Evolutionary conservation across 2,113 vertebrate species (phyloP), one percentile per base, ranked within the genome.

Genomic region (Strigops habroptila): DNA sequence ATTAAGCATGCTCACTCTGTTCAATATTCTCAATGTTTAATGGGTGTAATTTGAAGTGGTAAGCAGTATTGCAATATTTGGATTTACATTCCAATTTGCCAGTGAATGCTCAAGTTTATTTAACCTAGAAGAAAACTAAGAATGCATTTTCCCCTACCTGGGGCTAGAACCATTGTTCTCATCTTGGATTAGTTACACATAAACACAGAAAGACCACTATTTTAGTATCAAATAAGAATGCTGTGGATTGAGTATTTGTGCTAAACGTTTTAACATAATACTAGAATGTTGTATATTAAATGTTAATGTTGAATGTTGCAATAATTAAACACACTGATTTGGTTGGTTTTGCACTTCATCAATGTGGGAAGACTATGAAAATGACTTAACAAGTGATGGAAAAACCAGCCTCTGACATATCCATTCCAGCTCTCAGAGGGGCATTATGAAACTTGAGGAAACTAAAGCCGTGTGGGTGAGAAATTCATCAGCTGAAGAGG

Each of bases 361-460:
- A 7, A 35, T 5, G 19, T 8, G 24, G 55, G 25, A 49, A 70
- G n/a, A 37, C 8, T 5, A 65, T 1, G 4, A 14, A 24, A 41
- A 55, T 1, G 1, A 33, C 4, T 8, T 4, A 21, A 41, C 19
- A 70, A 7, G 8, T 3, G 15, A 59, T 14, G 15, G 46, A 75
- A 88, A 71, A 6, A 25, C 0, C 21, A n/a, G 19, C 19, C 15
- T 48, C 31, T 30, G 49, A n/a, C 31, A n/a, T 27, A 57, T 68
- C 65, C 37, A n/a, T 3, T 12, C 9, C 33, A 41, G 13, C 35
- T 39, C 28, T 46, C 22, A 23, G 31, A 39, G 3, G 24, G 25
- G 5, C 0, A 1, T 35, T 14, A 55, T 22, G 33, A n/a, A n/a
- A 23, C 48, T 1, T 12, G 24, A 71, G 24, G 55, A 52, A 31